phyloP scores from a whole-genome alignment of 2,797 vertebrate genomes.

The Antennarius maculatus region DNA sequence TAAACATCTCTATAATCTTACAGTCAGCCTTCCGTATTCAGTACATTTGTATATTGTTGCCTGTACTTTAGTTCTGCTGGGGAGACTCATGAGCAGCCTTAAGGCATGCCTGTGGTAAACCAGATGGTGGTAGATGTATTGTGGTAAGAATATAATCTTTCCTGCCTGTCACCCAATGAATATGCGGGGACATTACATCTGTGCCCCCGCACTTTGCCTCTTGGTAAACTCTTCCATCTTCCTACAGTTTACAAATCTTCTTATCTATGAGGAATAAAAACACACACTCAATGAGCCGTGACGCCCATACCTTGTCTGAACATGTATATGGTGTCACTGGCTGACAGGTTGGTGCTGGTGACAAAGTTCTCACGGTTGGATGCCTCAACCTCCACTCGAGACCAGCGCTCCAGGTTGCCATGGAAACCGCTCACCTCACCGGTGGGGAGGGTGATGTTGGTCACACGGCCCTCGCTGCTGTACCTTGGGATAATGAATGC shows the following conservation, averaged over 20 bases:
- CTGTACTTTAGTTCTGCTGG: slow-evolving; percentile 5
- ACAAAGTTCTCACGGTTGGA: slow-evolving; percentile 92
- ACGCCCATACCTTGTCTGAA: slow-evolving; percentile 88
- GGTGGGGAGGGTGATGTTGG: slow-evolving; percentile 93
- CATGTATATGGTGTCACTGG: slow-evolving; percentile 92
- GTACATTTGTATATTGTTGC: slow-evolving; percentile 5
- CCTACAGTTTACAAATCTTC: neutral
- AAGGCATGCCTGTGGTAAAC: slow-evolving; percentile 13
- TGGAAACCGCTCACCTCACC: slow-evolving; percentile 95
- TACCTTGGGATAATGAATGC: slow-evolving; percentile 80
- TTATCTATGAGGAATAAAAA: neutral
- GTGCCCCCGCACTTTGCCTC: neutral
- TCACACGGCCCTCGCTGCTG: slow-evolving; percentile 90
- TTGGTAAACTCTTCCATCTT: neutral
- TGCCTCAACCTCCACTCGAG: slow-evolving; percentile 89
- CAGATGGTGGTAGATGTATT: neutral
- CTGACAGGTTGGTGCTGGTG: slow-evolving; percentile 93
- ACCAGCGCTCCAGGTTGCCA: slow-evolving; percentile 91
- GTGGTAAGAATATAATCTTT: slow-evolving; percentile 1
- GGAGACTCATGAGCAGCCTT: slow-evolving; percentile 30
- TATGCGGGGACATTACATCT: neutral
- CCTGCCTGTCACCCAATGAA: neutral
- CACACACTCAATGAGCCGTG: neutral
- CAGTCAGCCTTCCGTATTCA: slow-evolving; percentile 6
- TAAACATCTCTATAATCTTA: slow-evolving; percentile 52